phyloP scores from a whole-genome alignment of 37 sponge, comb jelly and placozoan genomes.

The Cliona cf. orientalis region DNA sequence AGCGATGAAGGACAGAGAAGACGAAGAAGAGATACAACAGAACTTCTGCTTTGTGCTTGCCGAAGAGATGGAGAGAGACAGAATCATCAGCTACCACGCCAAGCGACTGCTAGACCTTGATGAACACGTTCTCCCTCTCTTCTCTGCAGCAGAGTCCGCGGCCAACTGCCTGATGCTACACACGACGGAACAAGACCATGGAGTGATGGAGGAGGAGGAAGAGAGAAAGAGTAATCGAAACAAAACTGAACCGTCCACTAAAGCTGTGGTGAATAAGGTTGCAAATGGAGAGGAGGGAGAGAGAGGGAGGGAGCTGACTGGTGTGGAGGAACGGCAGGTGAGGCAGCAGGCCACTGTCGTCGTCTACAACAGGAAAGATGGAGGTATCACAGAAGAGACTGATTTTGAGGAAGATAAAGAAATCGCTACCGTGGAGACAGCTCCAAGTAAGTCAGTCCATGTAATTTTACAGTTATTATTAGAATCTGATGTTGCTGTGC shows the following conservation, averaged over 20 bases:
- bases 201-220: background rate
- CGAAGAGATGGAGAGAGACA: background rate
- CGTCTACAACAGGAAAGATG: too few relatives aligned
- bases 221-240: background rate
- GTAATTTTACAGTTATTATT: too few relatives aligned
- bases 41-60: slow-evolving; percentile 28
- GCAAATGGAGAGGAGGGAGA: too few relatives aligned
- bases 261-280: too few relatives aligned
- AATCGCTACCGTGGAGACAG: background rate
- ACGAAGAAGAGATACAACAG: slow-evolving; percentile 40
- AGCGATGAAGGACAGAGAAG: slow-evolving; percentile 28
- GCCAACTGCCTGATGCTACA: slow-evolving; percentile 2
- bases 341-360: too few relatives aligned
- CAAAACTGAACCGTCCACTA: too few relatives aligned
- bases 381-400: too few relatives aligned
- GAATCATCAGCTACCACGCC: background rate
- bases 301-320: too few relatives aligned
- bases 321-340: too few relatives aligned
- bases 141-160: background rate
- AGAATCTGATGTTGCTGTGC: too few relatives aligned
- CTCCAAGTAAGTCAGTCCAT: too few relatives aligned
- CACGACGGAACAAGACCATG: slow-evolving; percentile 9
- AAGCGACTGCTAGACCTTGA: background rate
- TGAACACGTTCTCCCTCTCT: background rate
- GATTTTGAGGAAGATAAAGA: background rate